These are phyloP conservation scores for Loris lydekkerianus DNA, from an alignment of 2,797 vertebrate species.

Conservation along the genomic window DNA sequence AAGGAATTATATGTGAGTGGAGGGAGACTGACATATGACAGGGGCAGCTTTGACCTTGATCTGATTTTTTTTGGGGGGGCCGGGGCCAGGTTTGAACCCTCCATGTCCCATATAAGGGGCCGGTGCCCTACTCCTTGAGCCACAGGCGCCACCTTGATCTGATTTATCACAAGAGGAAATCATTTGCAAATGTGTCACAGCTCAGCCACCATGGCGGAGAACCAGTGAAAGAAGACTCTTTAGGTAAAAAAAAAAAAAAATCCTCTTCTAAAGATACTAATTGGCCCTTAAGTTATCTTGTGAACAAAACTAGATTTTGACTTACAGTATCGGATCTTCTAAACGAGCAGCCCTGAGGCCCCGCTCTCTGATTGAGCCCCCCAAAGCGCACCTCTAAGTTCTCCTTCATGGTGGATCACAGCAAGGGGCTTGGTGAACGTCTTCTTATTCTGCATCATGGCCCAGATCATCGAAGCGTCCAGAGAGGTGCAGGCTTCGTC, in stretches of 20 bases:
- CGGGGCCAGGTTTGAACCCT: too few species aligned
- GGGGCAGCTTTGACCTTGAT: background rate
- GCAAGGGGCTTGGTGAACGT: constrained; percentile 92
- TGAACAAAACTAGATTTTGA: constrained; percentile 25
- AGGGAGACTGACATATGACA: background rate
- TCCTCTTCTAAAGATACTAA: constrained; percentile 27
- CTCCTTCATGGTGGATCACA: constrained; percentile 88
- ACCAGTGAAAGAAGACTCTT: background rate
- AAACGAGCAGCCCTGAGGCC: background rate
- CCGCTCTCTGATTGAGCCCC: background rate
- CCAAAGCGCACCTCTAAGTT: constrained; percentile 84
- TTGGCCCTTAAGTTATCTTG: background rate
- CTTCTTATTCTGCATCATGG: constrained; percentile 94
- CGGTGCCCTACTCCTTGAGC: too few species aligned
- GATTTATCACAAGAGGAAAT: constrained; percentile 26
- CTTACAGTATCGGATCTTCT: background rate
- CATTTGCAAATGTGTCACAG: background rate
- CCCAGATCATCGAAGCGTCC: constrained; percentile 90
- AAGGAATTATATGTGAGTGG: background rate
- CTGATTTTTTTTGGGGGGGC: background rate
- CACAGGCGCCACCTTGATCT: background rate
- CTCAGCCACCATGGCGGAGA: background rate
- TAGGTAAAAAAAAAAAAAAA: background rate
- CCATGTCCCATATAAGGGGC: too few species aligned
- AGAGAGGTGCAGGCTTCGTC: constrained; percentile 92